A percentile compares a stretch with the other conserved stretches of the same genome.
Conservation (phyloP, 2,797 vertebrate genomes). For the Pipistrellus kuhlii region DNA sequence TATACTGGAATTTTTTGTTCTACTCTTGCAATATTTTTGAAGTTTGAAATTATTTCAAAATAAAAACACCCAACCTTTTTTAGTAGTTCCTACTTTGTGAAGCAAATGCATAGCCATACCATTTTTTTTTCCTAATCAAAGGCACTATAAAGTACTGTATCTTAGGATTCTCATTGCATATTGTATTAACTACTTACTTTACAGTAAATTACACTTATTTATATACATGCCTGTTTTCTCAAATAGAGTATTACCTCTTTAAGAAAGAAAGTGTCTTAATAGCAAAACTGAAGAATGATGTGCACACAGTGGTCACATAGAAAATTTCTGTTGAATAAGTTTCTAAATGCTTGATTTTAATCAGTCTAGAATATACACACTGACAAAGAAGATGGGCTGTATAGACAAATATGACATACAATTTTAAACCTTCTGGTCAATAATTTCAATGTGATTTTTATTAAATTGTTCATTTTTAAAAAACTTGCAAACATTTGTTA, state of each 20-base stretch:
- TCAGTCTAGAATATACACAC: background rate
- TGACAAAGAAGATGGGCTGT: background rate
- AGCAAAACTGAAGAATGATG: background rate
- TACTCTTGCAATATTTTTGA: background rate
- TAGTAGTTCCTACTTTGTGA: background rate
- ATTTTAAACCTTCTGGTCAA: background rate
- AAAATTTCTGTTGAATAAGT: slow-evolving; percentile 17
- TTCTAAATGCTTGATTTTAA: slow-evolving; percentile 29
- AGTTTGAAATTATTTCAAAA: slow-evolving; percentile 27
- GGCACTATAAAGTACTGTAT: background rate
- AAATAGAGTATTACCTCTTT: slow-evolving; percentile 33
- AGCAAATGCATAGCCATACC: background rate
- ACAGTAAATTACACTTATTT: slow-evolving; percentile 30
- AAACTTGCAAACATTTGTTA: background rate
- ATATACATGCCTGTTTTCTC: slow-evolving; percentile 14
- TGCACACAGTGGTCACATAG: background rate
- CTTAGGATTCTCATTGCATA: background rate
- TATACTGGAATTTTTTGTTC: background rate
- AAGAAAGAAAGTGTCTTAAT: background rate
- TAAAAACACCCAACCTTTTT: background rate
- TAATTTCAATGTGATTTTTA: background rate
- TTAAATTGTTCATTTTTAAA: background rate
- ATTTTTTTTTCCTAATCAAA: background rate
- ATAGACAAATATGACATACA: background rate
- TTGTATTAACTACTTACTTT: slow-evolving; percentile 23